Evolutionary conservation across 2,888 invertebrate species (phyloP), one percentile per base, ranked within the genome.

Genomic region (Cinara cedri): DNA sequence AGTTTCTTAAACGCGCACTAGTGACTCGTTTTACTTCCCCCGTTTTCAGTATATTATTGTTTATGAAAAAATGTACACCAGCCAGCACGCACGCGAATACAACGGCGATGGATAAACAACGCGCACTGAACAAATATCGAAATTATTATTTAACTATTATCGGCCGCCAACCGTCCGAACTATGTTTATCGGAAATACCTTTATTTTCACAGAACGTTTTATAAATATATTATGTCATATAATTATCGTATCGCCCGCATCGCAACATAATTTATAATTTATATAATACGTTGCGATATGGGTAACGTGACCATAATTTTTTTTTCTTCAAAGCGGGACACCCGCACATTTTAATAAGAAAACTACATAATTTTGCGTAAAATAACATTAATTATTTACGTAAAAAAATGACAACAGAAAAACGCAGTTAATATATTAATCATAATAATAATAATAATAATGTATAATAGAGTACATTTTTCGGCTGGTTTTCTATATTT

Each of bases 321-420:
- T n/a, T 66, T 66, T 49, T 49, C 66, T 42, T 66, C 46, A 49
- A 24, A 66, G 49, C 66, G 44, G 66, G 49, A 51, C 51, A 26
- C 51, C 51, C 51, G 68, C 51, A 68, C 2, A 68, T 68, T 68
- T 68, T 68, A 66, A 46, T 66, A 46, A 14, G 49, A 49, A 66
- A 66, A 66, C 21, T 46, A 44, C 3, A 46, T 21, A 0, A 66
- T 66, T 46, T 66, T 66, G 46, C 66, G 49, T 14, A 46, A 66
- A 66, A 66, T 66, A 3, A 34, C 19, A 68, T 21, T 44, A 49
- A 51, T 1, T 24, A 26, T 68, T 51, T 51, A n/a, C 26, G 24
- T 44, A 46, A 63, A 42, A 65, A 19, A 51, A 65, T 49, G 10
- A 49, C 14, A 66, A 66, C 8, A 66, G 21, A 21, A 49, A 66